Percentiles rank a stretch among this genome's conserved stretches.
These are phyloP conservation scores for Hesperia comma DNA, from an alignment of 2,888 invertebrate genomes.

Conservation along the genomic window DNA sequence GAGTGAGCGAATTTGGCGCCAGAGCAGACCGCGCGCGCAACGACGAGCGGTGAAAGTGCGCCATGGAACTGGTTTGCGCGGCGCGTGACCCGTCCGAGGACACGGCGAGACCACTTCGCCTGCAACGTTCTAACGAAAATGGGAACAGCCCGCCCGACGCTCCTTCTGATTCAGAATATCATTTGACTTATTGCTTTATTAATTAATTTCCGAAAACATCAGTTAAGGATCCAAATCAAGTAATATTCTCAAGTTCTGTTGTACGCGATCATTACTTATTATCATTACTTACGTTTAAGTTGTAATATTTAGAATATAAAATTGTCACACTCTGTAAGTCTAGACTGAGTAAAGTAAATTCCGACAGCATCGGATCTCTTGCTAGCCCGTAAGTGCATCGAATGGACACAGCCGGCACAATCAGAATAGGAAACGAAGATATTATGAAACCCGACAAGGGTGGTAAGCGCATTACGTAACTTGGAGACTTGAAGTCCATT, in stretches of 20 bases:
- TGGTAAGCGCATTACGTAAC: conserved; percentile 45
- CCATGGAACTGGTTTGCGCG: conserved; percentile 75
- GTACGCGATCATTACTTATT: background rate
- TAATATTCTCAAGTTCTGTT: no score
- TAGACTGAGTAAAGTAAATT: conserved; percentile 1
- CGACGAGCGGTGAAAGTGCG: conserved; percentile 79
- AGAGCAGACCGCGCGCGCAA: conserved; percentile 60
- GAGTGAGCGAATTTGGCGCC: conserved; percentile 59
- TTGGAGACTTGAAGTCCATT: conserved; percentile 37
- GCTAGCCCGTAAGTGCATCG: conserved; percentile 34
- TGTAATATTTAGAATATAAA: background rate
- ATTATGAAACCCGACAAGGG: conserved; percentile 48
- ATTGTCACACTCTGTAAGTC: background rate
- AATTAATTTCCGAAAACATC: no score
- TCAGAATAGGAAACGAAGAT: conserved; percentile 49
- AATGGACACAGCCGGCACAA: conserved; percentile 42
- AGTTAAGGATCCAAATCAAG: no score
- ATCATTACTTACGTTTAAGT: background rate
- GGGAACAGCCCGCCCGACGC: conserved; percentile 36
- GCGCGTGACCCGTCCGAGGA: conserved; percentile 81
- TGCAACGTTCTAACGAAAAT: conserved; percentile 45
- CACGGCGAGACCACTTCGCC: conserved; percentile 64
- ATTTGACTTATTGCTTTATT: background rate
- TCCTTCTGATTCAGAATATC: conserved; percentile 27
- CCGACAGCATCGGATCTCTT: conserved; percentile 20